A percentile compares a stretch with the other conserved stretches of the same genome.
Evolutionary conservation across 2,797 vertebrate species (phyloP).

Genomic region (Sitta carolinensis): DNA sequence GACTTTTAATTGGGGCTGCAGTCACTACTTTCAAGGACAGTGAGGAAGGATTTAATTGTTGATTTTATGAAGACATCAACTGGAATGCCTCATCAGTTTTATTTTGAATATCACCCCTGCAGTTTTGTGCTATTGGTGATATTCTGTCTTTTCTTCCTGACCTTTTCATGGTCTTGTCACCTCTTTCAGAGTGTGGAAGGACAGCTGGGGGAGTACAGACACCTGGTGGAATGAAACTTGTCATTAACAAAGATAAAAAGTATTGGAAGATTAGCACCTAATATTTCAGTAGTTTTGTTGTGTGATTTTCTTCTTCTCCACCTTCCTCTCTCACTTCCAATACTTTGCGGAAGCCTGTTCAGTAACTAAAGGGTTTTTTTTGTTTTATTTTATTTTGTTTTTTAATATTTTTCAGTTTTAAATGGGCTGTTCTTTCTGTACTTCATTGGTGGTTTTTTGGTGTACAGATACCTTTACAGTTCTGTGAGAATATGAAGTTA

Average conservation of each 20-base stretch:
- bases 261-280: not conserved
- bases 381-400: not conserved
- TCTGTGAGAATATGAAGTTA: not conserved
- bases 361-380: not conserved
- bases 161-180: not conserved
- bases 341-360: not conserved
- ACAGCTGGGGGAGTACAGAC: not conserved
- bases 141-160: not conserved
- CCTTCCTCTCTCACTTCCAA: rapidly evolving
- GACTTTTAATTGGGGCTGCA: not conserved
- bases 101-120: not conserved
- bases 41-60: not conserved
- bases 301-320: not conserved
- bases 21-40: not conserved
- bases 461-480: not conserved
- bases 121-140: not conserved
- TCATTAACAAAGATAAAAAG: not conserved
- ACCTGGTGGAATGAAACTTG: not conserved
- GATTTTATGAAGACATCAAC: not conserved
- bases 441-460: not conserved
- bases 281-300: not conserved
- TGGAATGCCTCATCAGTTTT: not conserved
- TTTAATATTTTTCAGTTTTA: not conserved
- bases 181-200: not conserved
- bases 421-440: not conserved